Conservation (phyloP, 2,113 vertebrate species). For the Nesoenas mayeri region DNA sequence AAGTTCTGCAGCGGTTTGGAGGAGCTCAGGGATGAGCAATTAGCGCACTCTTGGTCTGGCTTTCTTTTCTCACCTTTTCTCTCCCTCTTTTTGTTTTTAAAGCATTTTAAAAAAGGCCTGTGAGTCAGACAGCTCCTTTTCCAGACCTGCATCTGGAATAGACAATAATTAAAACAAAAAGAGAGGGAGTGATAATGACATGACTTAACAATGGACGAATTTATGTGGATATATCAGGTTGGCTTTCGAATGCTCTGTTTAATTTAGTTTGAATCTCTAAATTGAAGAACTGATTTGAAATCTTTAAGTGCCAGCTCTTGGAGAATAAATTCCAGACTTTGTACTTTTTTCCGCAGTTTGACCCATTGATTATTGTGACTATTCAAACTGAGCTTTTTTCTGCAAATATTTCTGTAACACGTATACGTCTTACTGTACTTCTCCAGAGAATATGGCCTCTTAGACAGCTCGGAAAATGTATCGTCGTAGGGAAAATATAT, state of each 20-base stretch:
- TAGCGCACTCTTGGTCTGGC: not conserved
- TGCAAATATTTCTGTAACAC: not conserved
- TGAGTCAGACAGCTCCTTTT: not conserved
- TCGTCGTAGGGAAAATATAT: slow-evolving; percentile 16
- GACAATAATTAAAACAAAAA: not conserved
- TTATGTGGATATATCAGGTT: not conserved
- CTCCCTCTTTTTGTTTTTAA: not conserved
- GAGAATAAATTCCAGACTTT: not conserved
- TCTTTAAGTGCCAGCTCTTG: not conserved
- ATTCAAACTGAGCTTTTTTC: not conserved
- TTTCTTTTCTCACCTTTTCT: not conserved
- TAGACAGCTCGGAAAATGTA: slow-evolving; percentile 39
- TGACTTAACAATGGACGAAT: not conserved
- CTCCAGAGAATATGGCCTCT: slow-evolving; percentile 4
- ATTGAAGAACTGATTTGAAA: slow-evolving; percentile 17
- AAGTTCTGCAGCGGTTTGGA: not conserved
- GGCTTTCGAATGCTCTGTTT: not conserved
- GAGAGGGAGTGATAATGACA: not conserved
- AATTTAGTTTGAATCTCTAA: slow-evolving; percentile 23
- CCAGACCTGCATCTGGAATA: not conserved
- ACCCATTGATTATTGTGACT: slow-evolving; percentile 1
- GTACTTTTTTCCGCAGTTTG: slow-evolving; percentile 8
- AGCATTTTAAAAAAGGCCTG: not conserved
- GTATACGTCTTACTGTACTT: not conserved
- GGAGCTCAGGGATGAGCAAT: not conserved